Conservation (phyloP, 2,797 vertebrate species). For the Xyrichtys novacula region DNA sequence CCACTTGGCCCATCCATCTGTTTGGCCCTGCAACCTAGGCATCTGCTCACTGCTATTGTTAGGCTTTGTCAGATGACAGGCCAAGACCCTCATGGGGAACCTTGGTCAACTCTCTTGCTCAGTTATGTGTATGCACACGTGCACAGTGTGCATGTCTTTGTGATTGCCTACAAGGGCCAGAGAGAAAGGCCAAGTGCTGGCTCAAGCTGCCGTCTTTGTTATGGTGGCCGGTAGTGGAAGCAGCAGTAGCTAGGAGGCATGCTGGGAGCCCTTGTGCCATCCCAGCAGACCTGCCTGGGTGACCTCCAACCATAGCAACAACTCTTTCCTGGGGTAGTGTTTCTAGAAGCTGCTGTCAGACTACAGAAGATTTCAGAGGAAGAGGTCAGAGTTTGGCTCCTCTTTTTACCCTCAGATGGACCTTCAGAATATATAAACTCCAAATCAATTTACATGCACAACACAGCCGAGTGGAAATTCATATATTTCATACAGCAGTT, state of each 20-base stretch:
- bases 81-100: conserved; percentile 83
- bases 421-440: conserved; percentile 50
- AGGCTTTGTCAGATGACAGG: conserved; percentile 85
- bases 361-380: conserved; percentile 44
- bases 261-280: conserved; percentile 69
- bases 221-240: conserved; percentile 58
- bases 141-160: conserved; percentile 47
- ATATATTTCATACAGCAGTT: conserved; percentile 41
- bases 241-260: conserved; percentile 64
- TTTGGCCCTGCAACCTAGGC: conserved; percentile 82
- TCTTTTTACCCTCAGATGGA: conserved; percentile 30
- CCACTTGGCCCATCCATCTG: conserved; percentile 84
- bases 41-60: conserved; percentile 86
- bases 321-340: conserved; percentile 44
- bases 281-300: conserved; percentile 68
- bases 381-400: conserved; percentile 44
- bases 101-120: conserved; percentile 68
- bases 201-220: conserved; percentile 78
- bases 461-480: conserved; percentile 30
- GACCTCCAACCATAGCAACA: conserved; percentile 70
- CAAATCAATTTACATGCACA: conserved; percentile 51
- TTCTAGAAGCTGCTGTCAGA: conserved; percentile 51
- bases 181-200: conserved; percentile 75
- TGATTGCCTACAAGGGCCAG: conserved; percentile 60
- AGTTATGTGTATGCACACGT: conserved; percentile 45